A percentile compares a stretch with the other conserved stretches of the same genome.
Conservation (phyloP, 1,140 invertebrate genomes). For the Drosophila lacteicornis region DNA sequence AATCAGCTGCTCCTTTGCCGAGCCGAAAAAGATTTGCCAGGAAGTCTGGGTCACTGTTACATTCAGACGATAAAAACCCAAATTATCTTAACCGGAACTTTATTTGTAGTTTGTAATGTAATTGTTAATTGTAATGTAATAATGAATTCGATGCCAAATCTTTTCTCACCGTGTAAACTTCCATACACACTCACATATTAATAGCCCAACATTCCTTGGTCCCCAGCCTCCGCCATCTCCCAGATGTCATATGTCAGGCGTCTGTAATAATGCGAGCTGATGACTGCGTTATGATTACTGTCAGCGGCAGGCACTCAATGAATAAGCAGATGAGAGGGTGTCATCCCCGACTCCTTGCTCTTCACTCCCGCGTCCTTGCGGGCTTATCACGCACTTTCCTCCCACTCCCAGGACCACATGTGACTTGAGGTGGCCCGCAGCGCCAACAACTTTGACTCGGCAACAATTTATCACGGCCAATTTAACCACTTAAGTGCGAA, state of each 20-base stretch:
- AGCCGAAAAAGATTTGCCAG: no score
- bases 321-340: slow-evolving; percentile 63
- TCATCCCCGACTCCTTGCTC: slow-evolving; percentile 23
- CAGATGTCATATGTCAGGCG: slow-evolving; percentile 78
- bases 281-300: slow-evolving; percentile 80
- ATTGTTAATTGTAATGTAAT: no score
- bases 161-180: neutral
- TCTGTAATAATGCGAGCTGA: slow-evolving; percentile 74
- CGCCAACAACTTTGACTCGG: slow-evolving; percentile 71
- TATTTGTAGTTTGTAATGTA: no score
- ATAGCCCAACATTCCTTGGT: slow-evolving; percentile 33
- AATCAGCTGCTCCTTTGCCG: no score
- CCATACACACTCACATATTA: slow-evolving; percentile 51
- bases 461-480: slow-evolving; percentile 82
- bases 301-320: slow-evolving; percentile 72
- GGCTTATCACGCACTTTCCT: slow-evolving; percentile 46
- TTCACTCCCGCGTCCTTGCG: slow-evolving; percentile 35
- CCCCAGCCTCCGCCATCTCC: slow-evolving; percentile 34
- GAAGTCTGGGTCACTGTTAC: no score
- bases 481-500: slow-evolving; percentile 82
- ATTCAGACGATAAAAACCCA: no score
- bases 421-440: slow-evolving; percentile 73
- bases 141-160: no score
- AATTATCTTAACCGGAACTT: no score
- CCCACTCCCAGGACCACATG: slow-evolving; percentile 13